These are phyloP conservation scores for Spatulosminthurus flaviceps DNA, from an alignment of 2,888 invertebrate genomes.

Conservation along the genomic window DNA sequence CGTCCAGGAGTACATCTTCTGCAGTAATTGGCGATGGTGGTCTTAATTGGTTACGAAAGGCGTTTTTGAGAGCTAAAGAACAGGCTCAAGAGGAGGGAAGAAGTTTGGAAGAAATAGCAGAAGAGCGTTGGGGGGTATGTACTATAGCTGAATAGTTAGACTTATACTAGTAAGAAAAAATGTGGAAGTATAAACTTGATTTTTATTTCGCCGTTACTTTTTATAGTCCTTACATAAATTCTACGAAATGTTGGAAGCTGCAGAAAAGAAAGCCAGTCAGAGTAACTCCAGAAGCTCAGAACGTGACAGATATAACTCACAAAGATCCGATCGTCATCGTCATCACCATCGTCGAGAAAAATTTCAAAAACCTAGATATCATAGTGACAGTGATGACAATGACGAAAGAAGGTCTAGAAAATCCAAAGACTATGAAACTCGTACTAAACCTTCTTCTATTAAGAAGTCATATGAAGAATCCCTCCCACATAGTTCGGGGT, in stretches of 20 bases:
- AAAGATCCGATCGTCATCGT: constrained; percentile 51
- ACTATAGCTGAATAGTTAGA: not conserved
- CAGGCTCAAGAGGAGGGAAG: constrained; percentile 70
- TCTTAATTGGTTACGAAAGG: constrained; percentile 69
- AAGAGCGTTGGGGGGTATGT: constrained; percentile 72
- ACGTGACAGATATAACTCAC: no score
- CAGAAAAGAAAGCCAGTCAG: constrained; percentile 66
- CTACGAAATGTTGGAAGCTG: constrained; percentile 68
- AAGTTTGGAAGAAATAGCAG: constrained; percentile 70
- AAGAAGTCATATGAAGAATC: not conserved
- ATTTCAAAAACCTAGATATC: constrained; percentile 54
- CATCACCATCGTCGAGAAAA: constrained; percentile 1
- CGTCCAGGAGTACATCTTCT: constrained; percentile 33
- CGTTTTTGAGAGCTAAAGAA: constrained; percentile 70
- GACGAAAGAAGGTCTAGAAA: constrained; percentile 6
- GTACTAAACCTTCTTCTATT: not conserved
- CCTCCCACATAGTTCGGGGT: not conserved
- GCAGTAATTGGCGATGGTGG: constrained; percentile 70
- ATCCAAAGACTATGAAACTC: not conserved
- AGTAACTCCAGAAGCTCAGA: not conserved
- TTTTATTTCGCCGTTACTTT: constrained; percentile 26
- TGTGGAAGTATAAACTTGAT: no score
- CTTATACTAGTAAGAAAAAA: not conserved
- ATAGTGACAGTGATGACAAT: constrained; percentile 55
- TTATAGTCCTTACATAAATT: constrained; percentile 70